phyloP scores from a whole-genome alignment of 1,140 invertebrate genomes.

The Bombus impatiens region DNA sequence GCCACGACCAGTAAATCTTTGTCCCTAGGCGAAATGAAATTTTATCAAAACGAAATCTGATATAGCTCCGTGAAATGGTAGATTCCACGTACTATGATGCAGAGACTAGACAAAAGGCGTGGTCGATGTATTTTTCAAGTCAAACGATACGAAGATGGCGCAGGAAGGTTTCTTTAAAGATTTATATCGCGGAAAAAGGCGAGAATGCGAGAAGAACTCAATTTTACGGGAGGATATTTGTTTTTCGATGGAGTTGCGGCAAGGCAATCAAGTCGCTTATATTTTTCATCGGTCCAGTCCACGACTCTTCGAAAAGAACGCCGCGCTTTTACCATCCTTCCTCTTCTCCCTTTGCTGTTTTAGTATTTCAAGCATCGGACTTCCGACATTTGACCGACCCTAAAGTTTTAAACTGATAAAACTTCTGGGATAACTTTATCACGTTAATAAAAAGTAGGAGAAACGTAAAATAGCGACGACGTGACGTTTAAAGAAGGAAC shows the following conservation, averaged over 20 bases:
- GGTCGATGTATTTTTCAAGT: constrained; percentile 4
- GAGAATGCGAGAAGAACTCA: neutral
- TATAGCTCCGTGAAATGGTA: neutral
- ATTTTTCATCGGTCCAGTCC: constrained; percentile 19
- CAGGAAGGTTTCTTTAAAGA: neutral
- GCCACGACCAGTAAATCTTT: neutral
- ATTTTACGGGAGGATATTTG: neutral
- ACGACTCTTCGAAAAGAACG: too few species aligned
- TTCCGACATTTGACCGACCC: neutral
- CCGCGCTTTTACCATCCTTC: neutral
- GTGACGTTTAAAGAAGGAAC: neutral
- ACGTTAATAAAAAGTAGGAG: neutral
- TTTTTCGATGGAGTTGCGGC: neutral
- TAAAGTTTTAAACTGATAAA: neutral
- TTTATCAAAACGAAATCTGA: neutral
- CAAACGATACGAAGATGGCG: neutral
- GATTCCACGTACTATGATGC: neutral
- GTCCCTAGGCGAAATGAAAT: neutral
- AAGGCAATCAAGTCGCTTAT: neutral
- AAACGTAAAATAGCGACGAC: neutral
- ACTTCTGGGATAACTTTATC: constrained; percentile 2
- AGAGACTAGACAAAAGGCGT: too few species aligned
- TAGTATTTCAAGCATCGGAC: neutral
- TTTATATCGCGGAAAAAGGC: neutral
- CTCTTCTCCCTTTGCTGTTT: neutral